phyloP scores from a whole-genome alignment of 2,113 vertebrate species.

The Zeus faber region DNA sequence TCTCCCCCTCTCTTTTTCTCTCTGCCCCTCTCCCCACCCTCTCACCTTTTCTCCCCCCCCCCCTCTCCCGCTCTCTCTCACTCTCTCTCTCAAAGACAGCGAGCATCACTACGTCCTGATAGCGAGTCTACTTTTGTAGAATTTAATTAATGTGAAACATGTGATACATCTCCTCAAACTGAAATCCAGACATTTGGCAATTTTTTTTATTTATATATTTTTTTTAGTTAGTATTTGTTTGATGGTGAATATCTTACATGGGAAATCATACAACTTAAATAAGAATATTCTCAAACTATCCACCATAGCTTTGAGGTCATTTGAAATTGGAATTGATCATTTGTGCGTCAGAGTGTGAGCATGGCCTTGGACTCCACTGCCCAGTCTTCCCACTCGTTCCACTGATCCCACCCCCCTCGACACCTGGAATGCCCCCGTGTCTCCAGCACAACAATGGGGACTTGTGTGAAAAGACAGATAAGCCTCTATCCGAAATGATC shows the following conservation, averaged over 20 bases:
- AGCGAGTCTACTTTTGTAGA: constrained; percentile 32
- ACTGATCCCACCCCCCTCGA: constrained; percentile 42
- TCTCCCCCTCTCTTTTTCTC: not conserved
- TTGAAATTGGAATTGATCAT: too few relatives aligned
- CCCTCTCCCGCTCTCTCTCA: not conserved
- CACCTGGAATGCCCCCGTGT: constrained; percentile 66
- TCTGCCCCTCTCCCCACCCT: too few relatives aligned
- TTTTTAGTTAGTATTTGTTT: constrained; percentile 47
- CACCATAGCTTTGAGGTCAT: too few relatives aligned
- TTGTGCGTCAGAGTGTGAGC: constrained; percentile 29
- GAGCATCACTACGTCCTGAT: constrained; percentile 33
- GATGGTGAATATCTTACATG: constrained; percentile 56
- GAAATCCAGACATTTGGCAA: too few relatives aligned
- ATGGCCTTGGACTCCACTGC: constrained; percentile 27
- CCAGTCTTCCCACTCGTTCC: constrained; percentile 25
- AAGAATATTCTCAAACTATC: too few relatives aligned
- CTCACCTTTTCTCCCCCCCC: too few relatives aligned
- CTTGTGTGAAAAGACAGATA: constrained; percentile 62
- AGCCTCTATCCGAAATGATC: constrained; percentile 49
- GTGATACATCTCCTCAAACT: too few relatives aligned
- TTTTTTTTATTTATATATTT: too few relatives aligned
- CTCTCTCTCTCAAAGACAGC: constrained; percentile 54
- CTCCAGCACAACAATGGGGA: constrained; percentile 61
- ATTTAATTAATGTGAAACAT: constrained; percentile 55
- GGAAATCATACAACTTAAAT: constrained; percentile 36